A percentile compares a stretch with the other conserved stretches of the same genome.
phyloP scores from a whole-genome alignment of 2,888 invertebrate genomes.

The Diloba caeruleocephala region DNA sequence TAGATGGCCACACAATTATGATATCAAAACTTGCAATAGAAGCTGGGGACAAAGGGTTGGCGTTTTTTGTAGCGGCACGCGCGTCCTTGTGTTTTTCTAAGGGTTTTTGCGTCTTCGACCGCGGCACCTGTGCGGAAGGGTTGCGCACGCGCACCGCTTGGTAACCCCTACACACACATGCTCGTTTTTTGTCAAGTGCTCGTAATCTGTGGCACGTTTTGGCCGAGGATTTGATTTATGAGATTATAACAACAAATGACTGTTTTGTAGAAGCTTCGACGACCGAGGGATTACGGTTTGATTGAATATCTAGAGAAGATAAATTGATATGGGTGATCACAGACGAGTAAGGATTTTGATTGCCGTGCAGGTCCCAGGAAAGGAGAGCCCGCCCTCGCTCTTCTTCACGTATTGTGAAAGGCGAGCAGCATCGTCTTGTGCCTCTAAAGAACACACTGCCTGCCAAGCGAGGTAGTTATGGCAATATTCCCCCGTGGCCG shows the following conservation, averaged over 20 bases:
- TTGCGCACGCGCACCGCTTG: slow-evolving; percentile 38
- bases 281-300: background rate
- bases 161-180: slow-evolving; percentile 11
- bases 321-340: too few species aligned
- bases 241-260: slow-evolving; percentile 15
- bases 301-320: too few species aligned
- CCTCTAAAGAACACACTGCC: too few species aligned
- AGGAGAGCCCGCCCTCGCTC: too few species aligned
- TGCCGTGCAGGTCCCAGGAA: too few species aligned
- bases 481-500: too few species aligned
- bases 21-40: slow-evolving; percentile 64
- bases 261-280: background rate
- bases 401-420: too few species aligned
- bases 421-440: too few species aligned
- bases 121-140: slow-evolving; percentile 59
- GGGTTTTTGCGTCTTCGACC: slow-evolving; percentile 56
- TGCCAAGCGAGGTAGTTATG: too few species aligned
- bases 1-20: slow-evolving; percentile 67
- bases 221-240: slow-evolving; percentile 28
- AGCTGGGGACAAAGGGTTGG: slow-evolving; percentile 70
- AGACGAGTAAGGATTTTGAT: too few species aligned
- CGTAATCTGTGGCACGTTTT: slow-evolving; percentile 25
- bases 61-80: slow-evolving; percentile 65
- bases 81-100: slow-evolving; percentile 66
- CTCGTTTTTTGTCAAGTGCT: slow-evolving; percentile 13